Evolutionary conservation across 37 sponge, comb jelly and placozoan species (phyloP), one percentile per base, ranked within the genome.

Genomic region (Cliona cf. orientalis): DNA sequence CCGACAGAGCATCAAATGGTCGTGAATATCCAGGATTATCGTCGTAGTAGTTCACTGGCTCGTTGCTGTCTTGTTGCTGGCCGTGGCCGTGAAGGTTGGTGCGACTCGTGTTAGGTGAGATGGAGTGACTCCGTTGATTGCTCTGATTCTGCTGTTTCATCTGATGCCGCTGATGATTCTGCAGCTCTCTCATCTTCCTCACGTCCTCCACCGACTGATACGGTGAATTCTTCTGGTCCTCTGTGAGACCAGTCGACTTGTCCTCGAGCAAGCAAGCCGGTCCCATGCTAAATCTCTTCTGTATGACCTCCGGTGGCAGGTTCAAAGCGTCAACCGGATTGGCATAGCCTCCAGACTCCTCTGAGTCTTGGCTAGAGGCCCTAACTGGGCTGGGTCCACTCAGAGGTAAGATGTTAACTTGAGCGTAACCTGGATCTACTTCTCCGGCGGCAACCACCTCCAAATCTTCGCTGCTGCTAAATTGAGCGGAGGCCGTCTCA

Each of bases 201-300:
- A 84, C 60, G 60, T 84, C 85, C 23, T 75, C 85, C 6, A 84
- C 35, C 5, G 76, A 46, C 61, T 75, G 70, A 41, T 84, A 84
- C 38, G 77, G 69, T n/a, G 71, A 71, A 22, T 2, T 23, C 14
- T 41, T 35, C n/a, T n/a, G n/a, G n/a, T n/a, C n/a, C n/a, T n/a
- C n/a, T n/a, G n/a, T n/a, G n/a, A n/a, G n/a, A n/a, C n/a, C n/a
- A n/a, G n/a, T n/a, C n/a, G n/a, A n/a, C n/a, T n/a, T n/a, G n/a
- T n/a, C n/a, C n/a, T n/a, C n/a, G n/a, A n/a, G n/a, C n/a, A n/a
- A n/a, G n/a, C n/a, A n/a, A n/a, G 3, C 72, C 23, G 23, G 28
- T 21, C 41, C 53, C 49, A 40, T 46, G 3, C 46, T 40, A n/a
- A n/a, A n/a, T n/a, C n/a, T n/a, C n/a, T n/a, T n/a, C 19, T 9